Percentiles rank a stretch among this genome's conserved stretches.
These are phyloP conservation scores for Gymnocephalus cernua DNA, from an alignment of 2,113 vertebrate species.

Conservation along the genomic window DNA sequence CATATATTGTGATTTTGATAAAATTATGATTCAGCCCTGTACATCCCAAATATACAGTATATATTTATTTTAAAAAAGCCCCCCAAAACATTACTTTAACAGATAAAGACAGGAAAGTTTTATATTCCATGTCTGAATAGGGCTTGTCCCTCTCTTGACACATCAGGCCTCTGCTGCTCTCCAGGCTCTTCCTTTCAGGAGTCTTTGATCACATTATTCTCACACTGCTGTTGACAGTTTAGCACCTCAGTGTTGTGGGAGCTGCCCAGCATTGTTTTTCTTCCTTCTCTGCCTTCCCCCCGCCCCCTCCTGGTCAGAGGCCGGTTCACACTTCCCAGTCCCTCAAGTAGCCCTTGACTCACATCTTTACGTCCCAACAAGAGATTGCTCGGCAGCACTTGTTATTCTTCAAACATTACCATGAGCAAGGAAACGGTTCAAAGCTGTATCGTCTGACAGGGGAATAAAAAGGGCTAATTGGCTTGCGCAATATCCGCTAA, in stretches of 20 bases:
- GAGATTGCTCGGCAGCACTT: conserved; percentile 16
- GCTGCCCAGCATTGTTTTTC: conserved; percentile 66
- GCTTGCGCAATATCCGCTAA: conserved; percentile 47
- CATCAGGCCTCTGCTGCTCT: conserved; percentile 54
- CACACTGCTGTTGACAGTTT: conserved; percentile 78
- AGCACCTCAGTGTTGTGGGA: conserved; percentile 75
- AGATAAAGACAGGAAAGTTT: conserved; percentile 25
- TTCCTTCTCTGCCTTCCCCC: conserved; percentile 19
- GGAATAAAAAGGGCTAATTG: conserved; percentile 66
- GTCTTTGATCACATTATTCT: conserved; percentile 79
- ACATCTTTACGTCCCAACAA: conserved; percentile 26
- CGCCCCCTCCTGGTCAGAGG: conserved; percentile 29
- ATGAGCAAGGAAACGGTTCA: conserved; percentile 41
- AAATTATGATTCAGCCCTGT: too few relatives aligned
- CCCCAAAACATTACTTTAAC: neutral
- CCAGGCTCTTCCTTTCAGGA: conserved; percentile 66
- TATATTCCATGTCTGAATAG: conserved; percentile 19
- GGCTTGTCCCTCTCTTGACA: conserved; percentile 36
- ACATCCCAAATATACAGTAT: neutral
- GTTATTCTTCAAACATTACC: conserved; percentile 23
- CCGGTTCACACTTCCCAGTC: conserved; percentile 57
- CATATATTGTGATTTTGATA: too few relatives aligned
- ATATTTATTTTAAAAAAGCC: neutral
- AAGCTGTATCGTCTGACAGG: conserved; percentile 26
- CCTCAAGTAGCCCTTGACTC: conserved; percentile 44